Evolutionary conservation across 2,797 vertebrate species (phyloP), one percentile per base, ranked within the genome.

Genomic region (Ctenopoma multispine): DNA sequence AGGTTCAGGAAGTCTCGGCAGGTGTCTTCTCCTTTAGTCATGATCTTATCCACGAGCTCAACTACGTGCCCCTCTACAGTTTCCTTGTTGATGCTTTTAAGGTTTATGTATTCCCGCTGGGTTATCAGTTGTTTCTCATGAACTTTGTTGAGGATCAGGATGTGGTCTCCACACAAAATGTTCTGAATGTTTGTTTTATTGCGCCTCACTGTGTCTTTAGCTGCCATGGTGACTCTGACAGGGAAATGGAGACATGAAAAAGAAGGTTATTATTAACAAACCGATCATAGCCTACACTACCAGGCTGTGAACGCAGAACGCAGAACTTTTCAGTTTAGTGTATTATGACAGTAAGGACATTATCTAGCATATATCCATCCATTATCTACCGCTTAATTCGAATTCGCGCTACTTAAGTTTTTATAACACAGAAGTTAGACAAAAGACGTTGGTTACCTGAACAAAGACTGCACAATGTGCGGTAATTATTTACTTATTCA

Each of bases 41-140:
- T 77, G 12, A 94, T 60, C 50, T 83, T 93, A 69, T 94, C 93
- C 62, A 94, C 57, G 0, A 94, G 81, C 7, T 67, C 48, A 1
- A 61, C 15, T 1, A 85, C 46, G 13, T 85, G 83, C 0, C 46
- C 84, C 46, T 81, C 85, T 0, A 14, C 44, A 3, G 74, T 9
- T 21, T 47, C 65, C 13, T n/a, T 47, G 15, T 27, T 40, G 63
- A 65, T 80, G 58, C 48, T 64, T 13, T 53, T 83, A 0, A 94
- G 81, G n/a, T 82, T 91, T 17, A 1, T 59, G 84, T 93, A 93
- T 1, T 94, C 92, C 0, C 91, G 89, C 0, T 0, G 0, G 1
- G 84, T 91, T 20, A 94, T 85, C 34, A 94, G 68, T 0, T 44
- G 0, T 0, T 38, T 62, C 69, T 89, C 54, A 0, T 24, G 0